Base-by-base conservation (phyloP, 2,113 vertebrate species). In the Eclectus roratus region DNA sequence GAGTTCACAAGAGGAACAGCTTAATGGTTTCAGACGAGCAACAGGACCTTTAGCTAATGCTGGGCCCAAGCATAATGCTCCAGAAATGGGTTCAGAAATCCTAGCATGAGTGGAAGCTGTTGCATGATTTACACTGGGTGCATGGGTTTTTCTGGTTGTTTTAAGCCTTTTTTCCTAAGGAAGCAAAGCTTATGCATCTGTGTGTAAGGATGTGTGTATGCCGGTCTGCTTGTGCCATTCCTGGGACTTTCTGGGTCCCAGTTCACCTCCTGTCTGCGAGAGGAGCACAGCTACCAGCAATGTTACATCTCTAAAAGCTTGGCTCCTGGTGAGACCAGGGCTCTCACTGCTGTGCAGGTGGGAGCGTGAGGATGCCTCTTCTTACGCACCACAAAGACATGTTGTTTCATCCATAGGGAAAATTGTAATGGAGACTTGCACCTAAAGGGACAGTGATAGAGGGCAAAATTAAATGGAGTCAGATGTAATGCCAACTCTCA, bases 21-120 rank as follows among this genome's bases (percentile, higher is more conserved):
- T 61, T 94, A 72, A 73, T 70, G 41, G n/a, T 87, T 95, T 96
- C 74, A 93, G 89, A 89, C 0, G 13, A 88, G 37, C 87, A 87
- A 27, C 43, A 88, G 88, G 70, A 35, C 41, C 41, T 39, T 65
- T 63, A 82, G 49, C 35, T 88, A 92, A 46, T 35, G 29, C 49
- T 89, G 41, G 74, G 23, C 53, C 63, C 17, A 65, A 84, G 35
- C 18, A 65, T 44, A 68, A 49, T 11, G 33, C 39, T 87, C 25
- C 72, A 66, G 87, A 81, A 73, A 10, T 0, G 3, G 47, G 8
- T 72, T 92, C 61, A 74, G 39, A 84, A 81, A 72, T 72, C 25
- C 61, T 72, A 37, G 33, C 41, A 37, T 1, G 19, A 91, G 13
- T 53, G 66, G 44, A 82, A 85, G 83, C 29, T 84, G 16, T 55